Evolutionary conservation across 2,113 vertebrate species (phyloP), one percentile per base, ranked within the genome.

Genomic region (Poeciliopsis retropinna): DNA sequence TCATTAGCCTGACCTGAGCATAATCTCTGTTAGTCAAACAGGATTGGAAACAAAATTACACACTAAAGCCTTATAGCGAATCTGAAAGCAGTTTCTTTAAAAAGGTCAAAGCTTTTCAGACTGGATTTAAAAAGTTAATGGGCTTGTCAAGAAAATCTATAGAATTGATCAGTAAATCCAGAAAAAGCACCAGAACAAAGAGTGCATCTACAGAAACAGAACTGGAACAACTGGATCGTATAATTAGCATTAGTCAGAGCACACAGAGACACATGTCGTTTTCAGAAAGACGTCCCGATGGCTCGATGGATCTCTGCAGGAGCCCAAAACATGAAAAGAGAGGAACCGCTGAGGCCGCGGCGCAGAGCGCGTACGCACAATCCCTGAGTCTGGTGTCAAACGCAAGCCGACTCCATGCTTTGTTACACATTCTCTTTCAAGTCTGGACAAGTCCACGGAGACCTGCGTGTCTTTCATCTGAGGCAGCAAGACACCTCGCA

Each of bases 341-440:
- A 79, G 76, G 12, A 39, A 82, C 65, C 60, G 86, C 76, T 37
- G 78, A 81, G 86, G 61, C 19, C 2, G 3, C 22, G 54, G 66
- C 41, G 66, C 5, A 4, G 61, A 86, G 75, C 27, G 34, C 54
- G 73, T 3, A 60, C 51, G 67, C 78, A n/a, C 60, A 60, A 47
- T 68, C 67, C 13, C 39, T 14, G 34, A 31, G 17, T 41, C 39
- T 32, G 47, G 61, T 66, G 77, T 87, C 75, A 92, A 93, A 91
- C 81, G 54, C 62, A 67, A 76, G 72, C 25, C 67, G 72, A 73
- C 75, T 34, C 13, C 75, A 51, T 70, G 14, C 57, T 1, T 29
- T 39, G 85, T 91, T 75, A 82, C n/a, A 65, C 44, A 90, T 89
- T 93, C 92, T 87, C 66, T 88, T 93, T 93, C 67, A 91, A 87